A percentile compares a stretch with the other conserved stretches of the same genome.
Conservation (phyloP, 2,888 invertebrate genomes). For the Phengaris alcon region DNA sequence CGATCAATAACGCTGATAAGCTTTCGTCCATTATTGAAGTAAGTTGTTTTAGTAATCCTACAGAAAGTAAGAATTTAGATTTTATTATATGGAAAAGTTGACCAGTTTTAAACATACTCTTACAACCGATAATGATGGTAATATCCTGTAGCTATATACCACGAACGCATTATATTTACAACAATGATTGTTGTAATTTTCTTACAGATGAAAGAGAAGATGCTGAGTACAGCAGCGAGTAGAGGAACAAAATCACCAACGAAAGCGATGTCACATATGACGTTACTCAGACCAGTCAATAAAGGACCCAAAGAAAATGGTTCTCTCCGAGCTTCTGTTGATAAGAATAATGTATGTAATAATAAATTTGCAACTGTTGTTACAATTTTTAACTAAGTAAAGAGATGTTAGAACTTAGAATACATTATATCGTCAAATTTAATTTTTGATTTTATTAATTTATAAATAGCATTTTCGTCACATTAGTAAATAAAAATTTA, state of each 20-base stretch:
- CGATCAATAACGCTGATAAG: slow-evolving; percentile 80
- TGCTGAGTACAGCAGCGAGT: slow-evolving; percentile 61
- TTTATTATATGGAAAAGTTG: not conserved
- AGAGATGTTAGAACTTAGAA: not conserved
- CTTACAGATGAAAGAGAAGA: slow-evolving; percentile 67
- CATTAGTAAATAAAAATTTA: too few relatives aligned
- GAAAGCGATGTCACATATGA: slow-evolving; percentile 47
- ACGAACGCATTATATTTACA: too few relatives aligned
- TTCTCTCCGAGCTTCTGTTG: slow-evolving; percentile 42
- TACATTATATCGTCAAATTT: too few relatives aligned
- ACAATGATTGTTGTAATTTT: not conserved
- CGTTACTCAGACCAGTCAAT: slow-evolving; percentile 44
- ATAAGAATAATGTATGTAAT: slow-evolving; percentile 49
- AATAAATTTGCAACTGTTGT: not conserved
- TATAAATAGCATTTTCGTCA: too few relatives aligned
- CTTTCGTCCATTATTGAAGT: slow-evolving; percentile 81
- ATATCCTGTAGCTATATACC: too few relatives aligned
- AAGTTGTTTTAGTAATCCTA: not conserved
- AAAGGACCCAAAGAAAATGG: slow-evolving; percentile 48
- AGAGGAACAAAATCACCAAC: slow-evolving; percentile 59
- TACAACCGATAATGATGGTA: too few relatives aligned
- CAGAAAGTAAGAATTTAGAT: not conserved
- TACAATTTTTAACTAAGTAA: not conserved
- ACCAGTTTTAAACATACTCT: not conserved
- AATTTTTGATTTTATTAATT: too few relatives aligned